Conservation (phyloP, 1,140 invertebrate species). For the Drosophila sechellia region DNA sequence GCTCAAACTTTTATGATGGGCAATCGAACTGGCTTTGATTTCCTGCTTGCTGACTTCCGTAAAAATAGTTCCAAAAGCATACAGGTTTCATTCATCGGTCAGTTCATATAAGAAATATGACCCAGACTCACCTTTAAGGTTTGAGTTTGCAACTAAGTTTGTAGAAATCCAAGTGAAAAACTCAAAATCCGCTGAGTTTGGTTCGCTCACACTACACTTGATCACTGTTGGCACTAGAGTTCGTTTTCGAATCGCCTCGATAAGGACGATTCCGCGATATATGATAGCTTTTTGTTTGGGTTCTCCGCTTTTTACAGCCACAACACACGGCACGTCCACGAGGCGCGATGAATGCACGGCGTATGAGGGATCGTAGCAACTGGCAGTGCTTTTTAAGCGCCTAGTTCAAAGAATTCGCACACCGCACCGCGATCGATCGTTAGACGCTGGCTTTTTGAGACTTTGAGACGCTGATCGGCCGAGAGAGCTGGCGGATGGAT, state of each 20-base stretch:
- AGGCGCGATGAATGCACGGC: constrained; percentile 75
- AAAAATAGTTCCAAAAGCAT: constrained; percentile 33
- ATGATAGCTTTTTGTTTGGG: background rate
- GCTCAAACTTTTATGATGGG: constrained; percentile 50
- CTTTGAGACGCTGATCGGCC: constrained; percentile 34
- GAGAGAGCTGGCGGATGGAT: constrained; percentile 43
- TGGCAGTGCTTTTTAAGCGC: constrained; percentile 75
- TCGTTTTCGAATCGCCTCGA: constrained; percentile 48
- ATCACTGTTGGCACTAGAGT: constrained; percentile 48
- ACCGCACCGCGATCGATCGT: constrained; percentile 39
- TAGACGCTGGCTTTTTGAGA: constrained; percentile 33
- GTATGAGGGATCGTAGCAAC: constrained; percentile 69
- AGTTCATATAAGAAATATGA: background rate
- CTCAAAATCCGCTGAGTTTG: constrained; percentile 25
- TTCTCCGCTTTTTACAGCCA: constrained; percentile 11
- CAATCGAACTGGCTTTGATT: constrained; percentile 34
- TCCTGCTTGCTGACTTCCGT: constrained; percentile 48
- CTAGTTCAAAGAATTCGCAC: constrained; percentile 75
- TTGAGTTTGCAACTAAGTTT: constrained; percentile 22
- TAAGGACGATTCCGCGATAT: constrained; percentile 48
- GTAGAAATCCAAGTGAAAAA: constrained; percentile 18
- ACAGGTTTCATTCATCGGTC: background rate
- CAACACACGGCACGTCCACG: constrained; percentile 72
- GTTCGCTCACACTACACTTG: constrained; percentile 32
- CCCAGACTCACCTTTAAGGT: constrained; percentile 44